phyloP scores from a whole-genome alignment of 1,140 invertebrate genomes.

The Drosophila serrata region DNA sequence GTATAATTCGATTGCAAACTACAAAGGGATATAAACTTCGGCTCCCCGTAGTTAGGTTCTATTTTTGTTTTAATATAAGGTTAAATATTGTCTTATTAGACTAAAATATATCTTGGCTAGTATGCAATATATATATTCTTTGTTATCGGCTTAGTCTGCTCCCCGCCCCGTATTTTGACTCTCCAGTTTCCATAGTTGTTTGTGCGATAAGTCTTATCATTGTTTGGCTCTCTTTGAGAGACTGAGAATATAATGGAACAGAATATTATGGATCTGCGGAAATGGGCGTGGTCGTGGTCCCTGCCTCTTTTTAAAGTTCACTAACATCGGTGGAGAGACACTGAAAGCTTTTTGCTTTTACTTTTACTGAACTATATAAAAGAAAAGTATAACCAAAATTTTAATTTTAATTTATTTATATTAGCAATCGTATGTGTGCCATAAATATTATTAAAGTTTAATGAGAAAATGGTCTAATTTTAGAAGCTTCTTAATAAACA shows the following conservation, averaged over 20 bases:
- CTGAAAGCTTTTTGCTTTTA: too few species aligned
- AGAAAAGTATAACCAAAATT: too few species aligned
- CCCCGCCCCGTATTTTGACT: background rate
- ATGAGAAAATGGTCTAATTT: too few species aligned
- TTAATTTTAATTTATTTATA: too few species aligned
- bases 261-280: conserved; percentile 12
- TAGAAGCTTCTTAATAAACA: too few species aligned
- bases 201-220: conserved; percentile 38
- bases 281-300: conserved; percentile 26
- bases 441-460: too few species aligned
- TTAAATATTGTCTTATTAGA: background rate
- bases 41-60: too few species aligned
- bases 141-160: conserved; percentile 15
- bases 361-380: background rate
- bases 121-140: background rate
- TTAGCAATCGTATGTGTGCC: too few species aligned
- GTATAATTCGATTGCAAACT: too few species aligned
- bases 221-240: conserved; percentile 11
- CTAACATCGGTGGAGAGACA: conserved; percentile 16
- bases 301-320: conserved; percentile 25
- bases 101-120: background rate
- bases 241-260: conserved; percentile 3
- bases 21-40: too few species aligned
- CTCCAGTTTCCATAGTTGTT: conserved; percentile 15
- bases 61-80: too few species aligned